phyloP scores from a whole-genome alignment of 2,113 vertebrate genomes.

The Machaerirhynchus nigripectus region DNA sequence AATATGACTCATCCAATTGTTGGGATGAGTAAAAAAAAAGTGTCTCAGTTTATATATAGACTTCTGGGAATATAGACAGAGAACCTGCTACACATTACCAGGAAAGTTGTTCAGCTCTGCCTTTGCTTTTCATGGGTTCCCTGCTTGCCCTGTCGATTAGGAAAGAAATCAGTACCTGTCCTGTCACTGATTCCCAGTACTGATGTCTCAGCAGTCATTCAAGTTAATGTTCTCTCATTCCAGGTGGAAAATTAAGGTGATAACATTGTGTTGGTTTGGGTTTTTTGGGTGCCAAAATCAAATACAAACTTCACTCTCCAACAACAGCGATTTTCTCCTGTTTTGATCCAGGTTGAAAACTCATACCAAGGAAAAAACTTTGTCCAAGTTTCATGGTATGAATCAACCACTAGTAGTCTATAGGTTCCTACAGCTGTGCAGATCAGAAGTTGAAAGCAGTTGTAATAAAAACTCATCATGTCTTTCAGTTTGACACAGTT shows the following conservation, averaged over 20 bases:
- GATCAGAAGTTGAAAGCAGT: neutral
- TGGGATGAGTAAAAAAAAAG: neutral
- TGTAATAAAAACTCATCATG: neutral
- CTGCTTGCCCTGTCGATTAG: neutral
- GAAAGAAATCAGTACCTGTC: neutral
- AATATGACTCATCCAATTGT: neutral
- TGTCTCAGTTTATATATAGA: neutral
- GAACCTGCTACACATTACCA: neutral
- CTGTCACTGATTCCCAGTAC: accelerated
- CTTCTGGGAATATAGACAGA: neutral
- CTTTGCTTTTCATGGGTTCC: neutral
- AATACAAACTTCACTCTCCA: neutral
- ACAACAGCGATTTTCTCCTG: neutral
- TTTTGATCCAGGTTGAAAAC: neutral
- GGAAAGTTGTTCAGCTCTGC: neutral
- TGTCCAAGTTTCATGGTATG: neutral
- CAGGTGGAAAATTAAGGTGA: neutral
- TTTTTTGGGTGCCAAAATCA: neutral
- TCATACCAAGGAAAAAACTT: neutral
- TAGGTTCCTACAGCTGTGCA: neutral
- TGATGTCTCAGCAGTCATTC: neutral
- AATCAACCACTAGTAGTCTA: neutral
- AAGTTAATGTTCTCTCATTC: neutral
- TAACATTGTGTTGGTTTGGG: neutral
- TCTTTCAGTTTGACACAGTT: neutral